Evolutionary conservation across 2,888 invertebrate species (phyloP).

Genomic region (Deilephila elpenor): DNA sequence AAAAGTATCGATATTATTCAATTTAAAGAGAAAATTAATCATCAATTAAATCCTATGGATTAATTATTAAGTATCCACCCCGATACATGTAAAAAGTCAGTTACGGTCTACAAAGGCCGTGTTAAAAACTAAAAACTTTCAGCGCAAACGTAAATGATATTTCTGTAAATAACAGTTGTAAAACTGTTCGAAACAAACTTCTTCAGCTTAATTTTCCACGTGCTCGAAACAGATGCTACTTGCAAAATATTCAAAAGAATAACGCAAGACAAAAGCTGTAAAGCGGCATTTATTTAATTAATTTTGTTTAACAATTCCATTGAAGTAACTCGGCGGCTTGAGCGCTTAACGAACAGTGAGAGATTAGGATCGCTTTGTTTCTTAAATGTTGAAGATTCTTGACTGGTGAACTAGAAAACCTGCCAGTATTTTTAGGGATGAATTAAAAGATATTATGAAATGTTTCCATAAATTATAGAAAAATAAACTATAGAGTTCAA

Average conservation of each 20-base stretch:
- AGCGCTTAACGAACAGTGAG: constrained; percentile 21
- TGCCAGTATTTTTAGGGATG: background rate
- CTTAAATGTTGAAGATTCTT: constrained; percentile 4
- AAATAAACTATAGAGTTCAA: too few species aligned
- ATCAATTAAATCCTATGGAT: too few species aligned
- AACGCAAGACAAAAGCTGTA: constrained; percentile 26
- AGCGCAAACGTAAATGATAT: too few species aligned
- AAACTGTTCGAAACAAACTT: background rate
- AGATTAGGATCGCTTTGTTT: constrained; percentile 19
- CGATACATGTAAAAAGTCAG: too few species aligned
- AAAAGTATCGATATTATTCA: too few species aligned
- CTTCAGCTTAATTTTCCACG: background rate
- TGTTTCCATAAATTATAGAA: too few species aligned
- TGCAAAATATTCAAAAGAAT: background rate
- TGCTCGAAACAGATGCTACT: background rate
- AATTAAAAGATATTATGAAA: background rate
- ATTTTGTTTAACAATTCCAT: constrained; percentile 34
- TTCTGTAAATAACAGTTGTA: too few species aligned
- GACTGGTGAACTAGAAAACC: background rate
- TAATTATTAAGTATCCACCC: too few species aligned
- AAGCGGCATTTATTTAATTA: constrained; percentile 36
- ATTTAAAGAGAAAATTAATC: too few species aligned
- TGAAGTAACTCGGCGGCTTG: constrained; percentile 18
- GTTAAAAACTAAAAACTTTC: too few species aligned
- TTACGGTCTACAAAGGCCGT: too few species aligned